Base-by-base conservation (phyloP, 2,113 vertebrate species). In the Uropsilus gracilis region DNA sequence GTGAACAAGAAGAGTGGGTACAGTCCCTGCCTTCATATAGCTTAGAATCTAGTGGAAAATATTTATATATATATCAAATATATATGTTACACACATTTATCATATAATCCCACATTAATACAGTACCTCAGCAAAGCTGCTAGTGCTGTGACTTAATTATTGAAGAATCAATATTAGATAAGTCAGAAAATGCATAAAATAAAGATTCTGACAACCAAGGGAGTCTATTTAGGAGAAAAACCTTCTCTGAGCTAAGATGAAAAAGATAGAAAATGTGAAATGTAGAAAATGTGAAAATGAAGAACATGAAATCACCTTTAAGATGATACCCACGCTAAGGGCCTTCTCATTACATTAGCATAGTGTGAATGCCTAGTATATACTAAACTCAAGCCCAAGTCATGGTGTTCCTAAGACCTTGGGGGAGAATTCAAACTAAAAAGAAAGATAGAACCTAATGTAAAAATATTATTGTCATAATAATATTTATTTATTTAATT, bases 401-500 rank as follows among this genome's bases (percentile, higher is more conserved):
- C 26, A 59, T 89, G 8, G 46, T 39, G 39, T 83, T 84, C 66
- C 64, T 57, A 91, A 76, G 73, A 64, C 30, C 55, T 95, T 64
- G 57, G 39, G 39, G 6, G 20, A 68, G 5, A 18, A 68, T 20
- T 80, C 50, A 71, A 66, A 42, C 77, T 64, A 88, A 61, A 46
- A 66, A 76, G 39, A 57, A 64, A 50, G 59, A 76, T 71, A 91
- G 57, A 94, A 89, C 34, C 77, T 86, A 66, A 86, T 76, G 90
- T 85, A 80, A 93, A 89, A 95, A 68, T 50, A 63, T 22, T 78
- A 78, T n/a, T n/a, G n/a, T n/a, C n/a, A n/a, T n/a, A n/a, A n/a
- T n/a, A n/a, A n/a, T n/a, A n/a, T n/a, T n/a, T n/a, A n/a, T n/a
- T n/a, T n/a, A n/a, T n/a, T n/a, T n/a, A n/a, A n/a, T n/a, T n/a